Percentiles rank a stretch among this genome's conserved stretches.
These are phyloP conservation scores for Ornithoptera alexandrae DNA, from an alignment of 2,888 invertebrate genomes.

Conservation along the genomic window DNA sequence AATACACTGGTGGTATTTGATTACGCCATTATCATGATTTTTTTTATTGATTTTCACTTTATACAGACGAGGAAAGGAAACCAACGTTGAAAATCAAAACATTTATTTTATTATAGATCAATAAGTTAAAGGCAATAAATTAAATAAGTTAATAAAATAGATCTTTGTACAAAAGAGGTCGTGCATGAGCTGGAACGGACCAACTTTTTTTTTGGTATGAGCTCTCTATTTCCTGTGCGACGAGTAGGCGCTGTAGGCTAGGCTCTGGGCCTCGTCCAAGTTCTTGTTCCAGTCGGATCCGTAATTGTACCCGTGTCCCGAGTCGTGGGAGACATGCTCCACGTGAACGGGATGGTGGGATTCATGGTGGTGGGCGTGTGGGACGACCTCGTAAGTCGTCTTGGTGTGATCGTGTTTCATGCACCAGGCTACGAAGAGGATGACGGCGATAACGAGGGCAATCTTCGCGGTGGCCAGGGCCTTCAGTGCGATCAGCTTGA, in stretches of 20 bases:
- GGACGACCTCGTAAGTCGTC: slow-evolving; percentile 72
- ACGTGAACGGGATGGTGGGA: slow-evolving; percentile 82
- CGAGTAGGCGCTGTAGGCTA: slow-evolving; percentile 85
- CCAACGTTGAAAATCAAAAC: slow-evolving; percentile 44
- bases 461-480: slow-evolving; percentile 90
- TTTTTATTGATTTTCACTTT: background rate
- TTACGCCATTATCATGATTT: too few relatives aligned
- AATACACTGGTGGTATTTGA: too few relatives aligned
- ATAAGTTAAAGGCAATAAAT: slow-evolving; percentile 71
- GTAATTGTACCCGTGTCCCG: slow-evolving; percentile 58
- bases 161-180: slow-evolving; percentile 74
- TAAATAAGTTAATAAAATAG: slow-evolving; percentile 65
- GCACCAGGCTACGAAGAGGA: slow-evolving; percentile 80
- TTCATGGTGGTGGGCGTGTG: slow-evolving; percentile 77
- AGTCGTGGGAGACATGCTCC: slow-evolving; percentile 69
- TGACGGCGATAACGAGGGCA: slow-evolving; percentile 86
- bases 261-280: slow-evolving; percentile 82
- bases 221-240: slow-evolving; percentile 56
- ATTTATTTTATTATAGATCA: slow-evolving; percentile 49
- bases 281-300: slow-evolving; percentile 77
- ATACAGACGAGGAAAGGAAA: slow-evolving; percentile 37
- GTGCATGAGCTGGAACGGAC: slow-evolving; percentile 18
- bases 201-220: slow-evolving; percentile 40
- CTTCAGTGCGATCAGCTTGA: slow-evolving; percentile 90
- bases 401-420: slow-evolving; percentile 69